Conservation (phyloP, 2,797 vertebrate genomes). For the Urocyon cinereoargenteus region DNA sequence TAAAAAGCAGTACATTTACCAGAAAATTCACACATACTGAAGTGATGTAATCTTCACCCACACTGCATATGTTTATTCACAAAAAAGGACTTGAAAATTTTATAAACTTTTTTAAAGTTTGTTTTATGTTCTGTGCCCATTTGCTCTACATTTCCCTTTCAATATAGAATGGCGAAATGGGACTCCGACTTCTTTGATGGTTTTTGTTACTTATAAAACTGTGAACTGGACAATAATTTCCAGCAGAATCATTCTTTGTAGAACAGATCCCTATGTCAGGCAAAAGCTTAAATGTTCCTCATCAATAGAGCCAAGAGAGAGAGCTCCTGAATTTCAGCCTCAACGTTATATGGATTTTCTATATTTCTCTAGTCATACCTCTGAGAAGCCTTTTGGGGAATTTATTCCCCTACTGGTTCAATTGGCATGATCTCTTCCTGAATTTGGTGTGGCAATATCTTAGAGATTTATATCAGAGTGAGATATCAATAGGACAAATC, state of each 20-base stretch:
- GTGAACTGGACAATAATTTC: background rate
- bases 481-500: background rate
- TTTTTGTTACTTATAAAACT: background rate
- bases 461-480: background rate
- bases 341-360: background rate
- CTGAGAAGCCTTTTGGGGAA: background rate
- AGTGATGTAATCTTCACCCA: background rate
- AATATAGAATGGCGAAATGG: background rate
- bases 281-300: background rate
- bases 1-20: background rate
- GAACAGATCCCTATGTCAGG: background rate
- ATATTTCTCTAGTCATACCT: background rate
- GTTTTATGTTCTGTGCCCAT: background rate
- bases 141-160: background rate
- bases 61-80: background rate
- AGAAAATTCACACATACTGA: background rate
- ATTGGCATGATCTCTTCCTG: background rate
- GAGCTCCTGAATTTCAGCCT: background rate
- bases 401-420: background rate
- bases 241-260: background rate
- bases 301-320: background rate
- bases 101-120: background rate
- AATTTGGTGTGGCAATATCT: background rate
- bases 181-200: background rate
- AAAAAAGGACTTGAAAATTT: slow-evolving; percentile 3